Conservation (phyloP, 2,113 vertebrate species). For the Alectura lathami region DNA sequence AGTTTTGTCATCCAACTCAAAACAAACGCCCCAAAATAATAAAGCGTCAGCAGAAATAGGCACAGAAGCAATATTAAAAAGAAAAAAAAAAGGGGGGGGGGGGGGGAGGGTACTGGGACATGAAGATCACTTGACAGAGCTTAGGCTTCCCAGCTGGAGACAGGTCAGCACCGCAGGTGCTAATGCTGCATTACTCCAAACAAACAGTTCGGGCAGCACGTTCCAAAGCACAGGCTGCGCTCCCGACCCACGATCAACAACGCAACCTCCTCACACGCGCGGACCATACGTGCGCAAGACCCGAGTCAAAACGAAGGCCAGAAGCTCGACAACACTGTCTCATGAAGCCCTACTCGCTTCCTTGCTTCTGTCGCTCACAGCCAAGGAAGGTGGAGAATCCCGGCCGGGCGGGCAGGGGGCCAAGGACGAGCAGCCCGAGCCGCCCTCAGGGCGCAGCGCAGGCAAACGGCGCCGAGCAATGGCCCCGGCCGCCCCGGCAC, state of each 20-base stretch:
- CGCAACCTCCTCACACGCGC: accelerated
- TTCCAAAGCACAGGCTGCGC: not conserved
- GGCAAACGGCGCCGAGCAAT: not conserved
- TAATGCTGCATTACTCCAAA: not conserved
- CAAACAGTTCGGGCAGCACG: not conserved
- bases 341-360: not conserved
- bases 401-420: not conserved
- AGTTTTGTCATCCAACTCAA: not conserved
- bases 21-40: not conserved
- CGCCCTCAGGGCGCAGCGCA: not conserved
- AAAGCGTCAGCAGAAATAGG: not conserved
- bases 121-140: not conserved
- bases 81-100: not conserved
- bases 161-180: not conserved
- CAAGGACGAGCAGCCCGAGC: not conserved
- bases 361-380: not conserved
- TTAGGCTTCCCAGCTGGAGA: not conserved
- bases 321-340: not conserved
- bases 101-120: too few relatives aligned
- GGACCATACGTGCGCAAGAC: not conserved
- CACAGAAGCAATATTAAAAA: not conserved
- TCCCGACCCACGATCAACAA: not conserved
- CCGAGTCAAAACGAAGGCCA: not conserved
- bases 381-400: not conserved
- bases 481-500: not conserved